A percentile compares a stretch with the other conserved stretches of the same genome.
These are phyloP conservation scores for Dynastes maya DNA, from an alignment of 2,888 invertebrate species.

Conservation along the genomic window DNA sequence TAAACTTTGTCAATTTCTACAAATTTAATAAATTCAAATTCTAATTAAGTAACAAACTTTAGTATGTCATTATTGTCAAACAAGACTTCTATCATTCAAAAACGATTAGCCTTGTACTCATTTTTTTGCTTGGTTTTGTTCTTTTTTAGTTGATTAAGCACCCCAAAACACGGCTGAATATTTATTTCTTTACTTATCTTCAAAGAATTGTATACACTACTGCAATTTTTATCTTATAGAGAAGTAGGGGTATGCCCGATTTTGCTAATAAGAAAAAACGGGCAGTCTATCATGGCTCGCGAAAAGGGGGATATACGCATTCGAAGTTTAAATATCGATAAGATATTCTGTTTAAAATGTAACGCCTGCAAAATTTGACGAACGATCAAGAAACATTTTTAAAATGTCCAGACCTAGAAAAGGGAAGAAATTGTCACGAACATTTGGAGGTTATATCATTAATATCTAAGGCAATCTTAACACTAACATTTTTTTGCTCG, in stretches of 20 bases:
- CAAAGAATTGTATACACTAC: too few relatives aligned
- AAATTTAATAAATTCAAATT: too few relatives aligned
- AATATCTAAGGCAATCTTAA: slow-evolving; percentile 12
- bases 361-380: slow-evolving; percentile 62
- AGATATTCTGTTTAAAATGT: slow-evolving; percentile 64
- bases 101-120: too few relatives aligned
- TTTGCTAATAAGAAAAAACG: slow-evolving; percentile 20
- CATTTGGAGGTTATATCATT: slow-evolving; percentile 65
- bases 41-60: too few relatives aligned
- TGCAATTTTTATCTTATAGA: too few relatives aligned
- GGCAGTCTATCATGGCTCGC: slow-evolving; percentile 66
- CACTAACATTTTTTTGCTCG: slow-evolving; percentile 14
- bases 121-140: too few relatives aligned
- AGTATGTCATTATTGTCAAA: too few relatives aligned
- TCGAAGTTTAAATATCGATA: slow-evolving; percentile 54
- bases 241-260: slow-evolving; percentile 2
- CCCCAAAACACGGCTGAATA: too few relatives aligned
- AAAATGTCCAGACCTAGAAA: slow-evolving; percentile 67
- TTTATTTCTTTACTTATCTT: too few relatives aligned
- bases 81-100: too few relatives aligned
- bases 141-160: too few relatives aligned
- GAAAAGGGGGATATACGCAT: slow-evolving; percentile 65
- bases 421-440: slow-evolving; percentile 63
- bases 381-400: slow-evolving; percentile 57
- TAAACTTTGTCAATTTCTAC: too few relatives aligned